These are phyloP conservation scores for Archilochus colubris DNA, from an alignment of 2,113 vertebrate species.

Conservation along the genomic window DNA sequence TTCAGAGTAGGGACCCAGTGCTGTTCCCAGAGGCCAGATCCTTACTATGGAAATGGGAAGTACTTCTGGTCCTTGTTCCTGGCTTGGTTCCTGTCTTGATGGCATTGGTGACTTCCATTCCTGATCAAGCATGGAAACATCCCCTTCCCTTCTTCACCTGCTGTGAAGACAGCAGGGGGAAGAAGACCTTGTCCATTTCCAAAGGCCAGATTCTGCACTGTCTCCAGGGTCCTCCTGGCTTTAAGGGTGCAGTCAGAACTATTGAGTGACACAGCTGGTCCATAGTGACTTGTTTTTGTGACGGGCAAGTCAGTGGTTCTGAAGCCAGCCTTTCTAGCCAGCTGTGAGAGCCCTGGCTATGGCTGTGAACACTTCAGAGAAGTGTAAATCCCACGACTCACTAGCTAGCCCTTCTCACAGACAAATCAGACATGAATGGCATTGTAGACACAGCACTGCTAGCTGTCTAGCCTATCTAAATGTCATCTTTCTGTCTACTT, in stretches of 20 bases:
- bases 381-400: accelerated
- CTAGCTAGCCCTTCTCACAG: not conserved
- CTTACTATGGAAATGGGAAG: not conserved
- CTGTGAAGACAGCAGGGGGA: not conserved
- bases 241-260: not conserved
- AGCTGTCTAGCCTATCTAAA: not conserved
- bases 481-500: not conserved
- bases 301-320: not conserved
- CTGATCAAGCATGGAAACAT: not conserved
- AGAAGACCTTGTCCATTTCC: not conserved
- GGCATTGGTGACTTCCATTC: not conserved
- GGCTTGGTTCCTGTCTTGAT: not conserved
- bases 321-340: not conserved
- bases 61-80: not conserved
- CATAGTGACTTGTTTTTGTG: accelerated
- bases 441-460: not conserved
- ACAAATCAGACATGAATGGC: not conserved
- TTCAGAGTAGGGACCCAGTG: not conserved
- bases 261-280: not conserved
- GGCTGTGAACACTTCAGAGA: not conserved
- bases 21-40: not conserved
- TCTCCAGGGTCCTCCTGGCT: not conserved
- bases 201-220: not conserved
- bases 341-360: not conserved
- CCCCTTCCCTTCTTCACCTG: not conserved